Evolutionary conservation across 2,888 invertebrate species (phyloP), one percentile per base, ranked within the genome.

Genomic region (Aphidius colemani): DNA sequence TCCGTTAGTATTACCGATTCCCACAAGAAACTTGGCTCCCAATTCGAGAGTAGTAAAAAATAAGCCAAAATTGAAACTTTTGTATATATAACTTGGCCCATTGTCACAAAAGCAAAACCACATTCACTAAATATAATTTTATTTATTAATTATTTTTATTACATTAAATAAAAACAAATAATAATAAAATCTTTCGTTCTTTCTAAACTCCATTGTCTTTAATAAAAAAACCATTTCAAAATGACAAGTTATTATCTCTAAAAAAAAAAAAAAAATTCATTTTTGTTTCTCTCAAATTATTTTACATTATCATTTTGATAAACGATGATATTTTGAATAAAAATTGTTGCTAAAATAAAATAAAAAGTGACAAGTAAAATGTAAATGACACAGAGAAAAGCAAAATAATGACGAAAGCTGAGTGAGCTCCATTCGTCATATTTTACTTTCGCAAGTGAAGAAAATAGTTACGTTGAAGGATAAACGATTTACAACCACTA

Each of bases 401-500:
- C 10, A 46, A 40, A 57, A 48, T 18, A 57, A 46, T 46, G 57
- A 57, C 46, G 46, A 46, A 45, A 57, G 10, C n/a, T 40, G 18
- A 46, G 13, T n/a, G 30, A 46, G 7, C 39, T 30, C 57, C 45
- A 46, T 57, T 39, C 10, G n/a, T 57, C 39, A 30, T 40, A 30
- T 11, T 57, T 57, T 46, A n/a, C 46, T 46, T 45, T 56, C 56
- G 7, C 30, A 10, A 13, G 1, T 7, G 10, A 30, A 30, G 30
- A 46, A 39, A 57, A 40, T 13, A 11, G 44, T 7, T 53, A 13
- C 10, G 9, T 46, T 46, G 45, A 57, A 46, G 46, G 57, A 57
- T 57, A 45, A 57, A 57, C 57, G 39, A 57, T 57, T 46, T 57
- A 46, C 57, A 46, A n/a, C 18, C 30, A 39, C n/a, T n/a, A 30